Conservation (phyloP, 2,113 vertebrate species). For the Zosterops hypoxanthus region DNA sequence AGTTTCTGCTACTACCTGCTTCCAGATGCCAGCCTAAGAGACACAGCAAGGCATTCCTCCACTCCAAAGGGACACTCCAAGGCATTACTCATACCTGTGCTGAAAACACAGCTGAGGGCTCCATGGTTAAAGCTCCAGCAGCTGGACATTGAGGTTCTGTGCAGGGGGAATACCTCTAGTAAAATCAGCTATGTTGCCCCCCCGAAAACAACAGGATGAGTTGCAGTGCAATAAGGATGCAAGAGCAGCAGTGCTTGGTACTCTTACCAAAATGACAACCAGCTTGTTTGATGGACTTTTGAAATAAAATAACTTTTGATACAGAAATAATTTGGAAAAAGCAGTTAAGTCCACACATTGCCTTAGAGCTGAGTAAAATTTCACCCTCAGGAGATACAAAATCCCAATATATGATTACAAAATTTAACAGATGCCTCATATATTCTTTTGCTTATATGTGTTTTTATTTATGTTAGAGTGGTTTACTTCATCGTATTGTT, state of each 20-base stretch:
- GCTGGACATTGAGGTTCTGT: neutral
- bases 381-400: neutral
- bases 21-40: neutral
- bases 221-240: neutral
- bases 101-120: neutral
- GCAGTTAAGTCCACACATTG: neutral
- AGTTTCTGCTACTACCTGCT: neutral
- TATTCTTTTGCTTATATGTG: neutral
- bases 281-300: neutral
- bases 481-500: neutral
- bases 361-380: neutral
- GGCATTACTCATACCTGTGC: neutral
- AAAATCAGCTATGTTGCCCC: accelerated
- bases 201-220: neutral
- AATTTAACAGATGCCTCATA: neutral
- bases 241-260: neutral
- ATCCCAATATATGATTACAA: neutral
- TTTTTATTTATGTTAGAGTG: neutral
- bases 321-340: neutral
- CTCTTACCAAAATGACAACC: neutral
- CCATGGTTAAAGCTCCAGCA: neutral
- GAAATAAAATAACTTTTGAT: neutral
- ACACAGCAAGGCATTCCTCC: neutral
- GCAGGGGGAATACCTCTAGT: neutral
- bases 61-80: too few species aligned